A percentile compares a stretch with the other conserved stretches of the same genome.
These are phyloP conservation scores for Macaca fascicularis DNA, from an alignment of 2,113 vertebrate species.

Conservation along the genomic window DNA sequence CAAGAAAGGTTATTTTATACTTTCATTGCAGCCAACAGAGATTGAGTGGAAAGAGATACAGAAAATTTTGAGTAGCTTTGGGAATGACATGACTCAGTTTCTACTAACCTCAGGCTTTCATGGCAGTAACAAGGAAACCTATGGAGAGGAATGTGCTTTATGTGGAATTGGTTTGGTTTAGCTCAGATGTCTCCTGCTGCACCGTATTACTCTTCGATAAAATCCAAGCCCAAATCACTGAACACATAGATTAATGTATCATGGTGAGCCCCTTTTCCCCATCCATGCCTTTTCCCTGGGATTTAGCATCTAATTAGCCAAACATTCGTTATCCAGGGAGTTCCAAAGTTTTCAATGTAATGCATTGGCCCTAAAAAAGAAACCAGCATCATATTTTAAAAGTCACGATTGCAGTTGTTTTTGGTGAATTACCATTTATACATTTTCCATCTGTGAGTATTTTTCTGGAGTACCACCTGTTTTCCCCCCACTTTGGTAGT, in stretches of 20 bases:
- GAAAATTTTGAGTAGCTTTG: conserved; percentile 27
- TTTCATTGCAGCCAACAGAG: not conserved
- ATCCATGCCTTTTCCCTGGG: conserved; percentile 55
- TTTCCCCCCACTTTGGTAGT: conserved; percentile 69
- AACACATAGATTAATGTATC: conserved; percentile 77
- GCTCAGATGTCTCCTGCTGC: conserved; percentile 64
- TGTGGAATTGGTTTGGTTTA: conserved; percentile 62
- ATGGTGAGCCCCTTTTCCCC: conserved; percentile 40
- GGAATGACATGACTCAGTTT: not conserved
- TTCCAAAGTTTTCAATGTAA: conserved; percentile 77
- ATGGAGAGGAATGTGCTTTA: conserved; percentile 42
- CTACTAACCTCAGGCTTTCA: conserved; percentile 15
- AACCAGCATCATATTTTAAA: conserved; percentile 80
- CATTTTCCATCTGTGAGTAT: conserved; percentile 82
- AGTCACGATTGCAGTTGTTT: conserved; percentile 74
- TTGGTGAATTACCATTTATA: conserved; percentile 76
- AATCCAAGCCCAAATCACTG: conserved; percentile 34
- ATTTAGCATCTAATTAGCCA: conserved; percentile 80
- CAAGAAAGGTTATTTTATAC: not conserved
- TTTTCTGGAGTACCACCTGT: conserved; percentile 78
- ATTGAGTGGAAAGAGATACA: not conserved
- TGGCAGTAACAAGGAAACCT: not conserved
- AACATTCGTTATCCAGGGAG: conserved; percentile 77
- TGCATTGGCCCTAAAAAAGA: conserved; percentile 71
- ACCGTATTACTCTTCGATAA: conserved; percentile 53